These are phyloP conservation scores for Penaeus vannamei DNA, from an alignment of 1,140 invertebrate species.

Conservation along the genomic window DNA sequence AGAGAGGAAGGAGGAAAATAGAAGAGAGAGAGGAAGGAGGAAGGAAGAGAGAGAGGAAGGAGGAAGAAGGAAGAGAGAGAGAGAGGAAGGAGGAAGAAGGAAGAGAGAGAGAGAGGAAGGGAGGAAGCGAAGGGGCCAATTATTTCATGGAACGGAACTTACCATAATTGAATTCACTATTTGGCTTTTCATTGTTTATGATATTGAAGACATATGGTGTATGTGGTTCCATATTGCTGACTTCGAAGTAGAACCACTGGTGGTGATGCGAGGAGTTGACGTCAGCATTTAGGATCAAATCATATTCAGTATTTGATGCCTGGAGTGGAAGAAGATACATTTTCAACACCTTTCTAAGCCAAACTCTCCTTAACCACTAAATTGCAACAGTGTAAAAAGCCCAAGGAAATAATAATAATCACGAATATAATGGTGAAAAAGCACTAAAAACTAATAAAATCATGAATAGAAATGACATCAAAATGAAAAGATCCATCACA, in stretches of 20 bases:
- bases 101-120: too few species aligned
- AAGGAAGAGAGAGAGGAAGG: too few species aligned
- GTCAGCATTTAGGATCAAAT: constrained; percentile 89
- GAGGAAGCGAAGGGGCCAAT: background rate
- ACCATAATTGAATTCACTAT: constrained; percentile 92
- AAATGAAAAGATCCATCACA: background rate
- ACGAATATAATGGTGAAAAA: too few species aligned
- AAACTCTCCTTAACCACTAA: too few species aligned
- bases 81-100: too few species aligned
- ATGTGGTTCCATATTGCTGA: constrained; percentile 84
- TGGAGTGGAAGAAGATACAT: constrained; percentile 70
- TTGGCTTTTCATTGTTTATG: constrained; percentile 90
- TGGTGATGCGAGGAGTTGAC: constrained; percentile 85
- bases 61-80: too few species aligned
- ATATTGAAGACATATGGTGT: constrained; percentile 89
- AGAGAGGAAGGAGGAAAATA: too few species aligned
- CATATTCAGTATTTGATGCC: constrained; percentile 85
- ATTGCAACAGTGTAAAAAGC: background rate
- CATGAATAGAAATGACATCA: background rate
- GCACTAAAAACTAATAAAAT: too few species aligned
- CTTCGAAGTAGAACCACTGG: constrained; percentile 96
- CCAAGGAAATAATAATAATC: background rate
- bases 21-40: too few species aligned
- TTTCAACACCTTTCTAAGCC: background rate
- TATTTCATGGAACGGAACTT: constrained; percentile 57